Base-by-base conservation (phyloP, 2,113 vertebrate species). In the Rhipidura dahli region DNA sequence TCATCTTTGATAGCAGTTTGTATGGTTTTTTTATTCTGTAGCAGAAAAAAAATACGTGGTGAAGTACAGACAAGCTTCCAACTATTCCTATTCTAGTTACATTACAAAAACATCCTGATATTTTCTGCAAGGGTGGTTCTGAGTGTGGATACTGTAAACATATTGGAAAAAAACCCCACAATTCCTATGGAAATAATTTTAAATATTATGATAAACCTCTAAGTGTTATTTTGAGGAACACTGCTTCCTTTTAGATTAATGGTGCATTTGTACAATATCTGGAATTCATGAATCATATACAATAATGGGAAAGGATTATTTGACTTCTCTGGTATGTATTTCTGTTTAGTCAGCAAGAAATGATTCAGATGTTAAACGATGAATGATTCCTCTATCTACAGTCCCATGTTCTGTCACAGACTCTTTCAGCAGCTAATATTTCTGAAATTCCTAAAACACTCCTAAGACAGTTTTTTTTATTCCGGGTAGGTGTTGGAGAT, bases 291-390 rank as follows among this genome's bases (percentile, higher is more conserved):
- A 95, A 84, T 91, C 30, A 75, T 49, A 64, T 64, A 63, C 61
- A 78, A 51, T 45, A 81, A 73, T 37, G 15, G 59, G 22, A 86
- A 92, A 65, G 11, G 16, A 78, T 63, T 89, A 63, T 78, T 90
- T 89, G 33, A 64, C 35, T 89, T 81, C 82, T 87, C 37, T 60
- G 78, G 14, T 51, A 47, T 9, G 17, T 37, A 53, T 49, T 96
- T 87, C 70, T 87, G 64, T 85, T 65, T n/a, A 87, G 78, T 76
- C 69, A 95, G 81, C 84, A 87, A 87, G 66, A 91, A 94, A 85
- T 19, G 3, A 79, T 64, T 91, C 83, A 68, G 69, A 59, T 66
- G 30, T 51, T 71, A 79, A 65, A 64, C 49, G 90, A 95, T 68
- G 70, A 93, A 79, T 75, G 69, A 82, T 60, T 94, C 65, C 49